phyloP scores from a whole-genome alignment of 2,797 vertebrate genomes.

The Rhinella marina region DNA sequence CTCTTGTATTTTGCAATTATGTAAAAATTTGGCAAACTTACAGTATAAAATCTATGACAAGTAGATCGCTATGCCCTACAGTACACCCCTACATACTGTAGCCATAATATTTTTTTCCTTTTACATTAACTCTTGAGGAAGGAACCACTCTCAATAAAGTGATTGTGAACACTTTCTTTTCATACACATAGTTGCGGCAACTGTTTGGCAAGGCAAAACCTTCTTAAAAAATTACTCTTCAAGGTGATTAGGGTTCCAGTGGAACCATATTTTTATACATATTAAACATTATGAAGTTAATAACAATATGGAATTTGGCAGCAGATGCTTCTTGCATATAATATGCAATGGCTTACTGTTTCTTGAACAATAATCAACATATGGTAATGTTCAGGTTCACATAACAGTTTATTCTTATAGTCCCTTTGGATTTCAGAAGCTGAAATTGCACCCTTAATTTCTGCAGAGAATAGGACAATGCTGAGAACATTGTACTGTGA shows the following conservation, averaged over 20 bases:
- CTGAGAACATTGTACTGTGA: not conserved
- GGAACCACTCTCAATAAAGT: not conserved
- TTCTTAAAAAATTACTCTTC: not conserved
- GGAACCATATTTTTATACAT: not conserved
- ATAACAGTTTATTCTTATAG: constrained; percentile 15
- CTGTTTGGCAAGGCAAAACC: not conserved
- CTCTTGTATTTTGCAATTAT: no score
- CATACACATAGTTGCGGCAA: not conserved
- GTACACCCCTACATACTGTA: not conserved
- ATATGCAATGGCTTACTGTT: not conserved
- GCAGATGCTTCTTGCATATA: not conserved
- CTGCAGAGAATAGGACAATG: constrained; percentile 13
- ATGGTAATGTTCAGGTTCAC: constrained; percentile 23
- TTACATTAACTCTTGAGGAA: not conserved
- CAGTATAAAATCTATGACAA: not conserved
- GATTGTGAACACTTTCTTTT: not conserved
- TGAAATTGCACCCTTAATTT: constrained; percentile 22
- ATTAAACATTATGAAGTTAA: not conserved
- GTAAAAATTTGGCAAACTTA: no score
- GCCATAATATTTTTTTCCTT: not conserved
- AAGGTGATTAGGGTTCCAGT: not conserved
- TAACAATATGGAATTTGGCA: constrained; percentile 11
- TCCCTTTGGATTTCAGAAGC: constrained; percentile 8
- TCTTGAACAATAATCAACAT: constrained; percentile 19
- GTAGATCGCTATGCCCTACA: not conserved